phyloP scores from a whole-genome alignment of 2,113 vertebrate species.

The Elgaria multicarinata region DNA sequence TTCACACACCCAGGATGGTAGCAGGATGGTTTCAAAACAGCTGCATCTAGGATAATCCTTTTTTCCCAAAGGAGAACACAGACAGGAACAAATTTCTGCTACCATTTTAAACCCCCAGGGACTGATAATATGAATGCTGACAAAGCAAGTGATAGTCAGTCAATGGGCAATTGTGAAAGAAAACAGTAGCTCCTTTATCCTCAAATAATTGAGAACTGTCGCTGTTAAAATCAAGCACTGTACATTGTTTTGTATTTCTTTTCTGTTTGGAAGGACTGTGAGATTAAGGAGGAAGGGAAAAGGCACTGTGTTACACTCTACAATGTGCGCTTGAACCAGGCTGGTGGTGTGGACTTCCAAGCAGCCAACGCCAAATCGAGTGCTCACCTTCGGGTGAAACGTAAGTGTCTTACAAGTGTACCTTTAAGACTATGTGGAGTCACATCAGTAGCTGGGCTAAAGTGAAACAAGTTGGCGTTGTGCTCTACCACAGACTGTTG shows the following conservation, averaged over 20 bases:
- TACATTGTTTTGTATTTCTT: not conserved
- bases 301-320: slow-evolving; percentile 88
- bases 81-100: not conserved
- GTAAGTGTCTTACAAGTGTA: slow-evolving; percentile 70
- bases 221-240: not conserved
- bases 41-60: not conserved
- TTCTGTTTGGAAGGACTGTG: slow-evolving; percentile 86
- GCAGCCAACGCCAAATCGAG: slow-evolving; percentile 94
- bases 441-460: slow-evolving; percentile 14
- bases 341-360: slow-evolving; percentile 91
- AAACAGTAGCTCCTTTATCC: not conserved
- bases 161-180: not conserved
- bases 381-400: slow-evolving; percentile 96
- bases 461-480: slow-evolving; percentile 9
- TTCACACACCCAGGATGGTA: not conserved
- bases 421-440: not conserved
- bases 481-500: not conserved
- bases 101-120: not conserved
- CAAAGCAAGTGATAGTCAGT: not conserved
- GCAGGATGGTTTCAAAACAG: not conserved
- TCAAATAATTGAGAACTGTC: not conserved
- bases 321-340: slow-evolving; percentile 90
- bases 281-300: slow-evolving; percentile 93
- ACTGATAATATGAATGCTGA: not conserved
- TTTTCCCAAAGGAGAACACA: not conserved